Base-by-base conservation (phyloP, 2,113 vertebrate species). In the Cavia aperea region DNA sequence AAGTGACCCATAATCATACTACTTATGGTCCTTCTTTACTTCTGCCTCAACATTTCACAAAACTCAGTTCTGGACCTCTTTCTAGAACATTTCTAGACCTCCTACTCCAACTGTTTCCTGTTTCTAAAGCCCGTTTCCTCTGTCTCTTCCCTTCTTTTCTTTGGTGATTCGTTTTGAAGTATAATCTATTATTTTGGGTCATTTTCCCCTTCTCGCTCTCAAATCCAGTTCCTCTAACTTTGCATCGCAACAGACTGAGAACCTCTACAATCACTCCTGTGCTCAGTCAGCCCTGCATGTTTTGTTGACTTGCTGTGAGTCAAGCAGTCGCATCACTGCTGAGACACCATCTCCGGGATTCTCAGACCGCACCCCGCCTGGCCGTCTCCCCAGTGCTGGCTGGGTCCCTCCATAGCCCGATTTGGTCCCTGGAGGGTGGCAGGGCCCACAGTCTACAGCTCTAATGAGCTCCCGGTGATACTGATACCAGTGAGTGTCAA, bases 401-500 rank as follows among this genome's bases (percentile, higher is more conserved):
- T 10, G 39, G 36, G n/a, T 23, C 62, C 46, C 29, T 31, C 36
- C 36, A 11, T 26, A 36, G 51, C 79, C 56, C 79, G 13, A 92
- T 60, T 83, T 33, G 21, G 26, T 24, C n/a, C 4, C 3, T 7
- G 33, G 43, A 4, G 24, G 46, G 6, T n/a, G 29, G 24, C 11
- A 13, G 15, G 62, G 13, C 46, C n/a, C 54, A 19, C 2, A 14
- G 19, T 16, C 46, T 89, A 7, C 66, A 24, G 68, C 46, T 75
- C 60, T 65, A 78, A 54, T 16, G 11, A 89, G 46, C 46, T 51
- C 65, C 36, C 73, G 54, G 49, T 77, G n/a, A 62, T 29, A 12
- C 1, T 8, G 2, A 0, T 0, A 49, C 14, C 36, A 18, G 7
- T 39, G 54, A 14, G 5, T 29, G 1, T 1, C 14, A 24, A 49